These are phyloP conservation scores for Gibbula magus DNA, from an alignment of 2,888 invertebrate genomes.

Conservation along the genomic window DNA sequence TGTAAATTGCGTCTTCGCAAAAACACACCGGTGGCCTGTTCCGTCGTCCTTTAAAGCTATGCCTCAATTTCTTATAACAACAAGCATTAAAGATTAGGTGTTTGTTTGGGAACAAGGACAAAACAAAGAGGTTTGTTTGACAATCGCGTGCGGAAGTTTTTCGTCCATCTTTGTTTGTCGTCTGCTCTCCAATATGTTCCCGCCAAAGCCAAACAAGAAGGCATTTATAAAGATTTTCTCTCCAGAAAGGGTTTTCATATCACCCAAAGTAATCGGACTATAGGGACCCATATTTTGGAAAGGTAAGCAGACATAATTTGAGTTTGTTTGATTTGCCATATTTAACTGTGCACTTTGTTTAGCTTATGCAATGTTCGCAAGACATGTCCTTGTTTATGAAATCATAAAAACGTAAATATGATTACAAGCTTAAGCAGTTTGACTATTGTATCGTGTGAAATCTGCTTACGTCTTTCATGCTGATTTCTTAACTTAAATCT, in stretches of 20 bases:
- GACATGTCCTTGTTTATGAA: too few species aligned
- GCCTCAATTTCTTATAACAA: conserved; percentile 16
- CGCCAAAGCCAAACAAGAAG: conserved; percentile 10
- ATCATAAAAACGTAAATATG: too few species aligned
- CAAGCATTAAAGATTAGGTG: not conserved
- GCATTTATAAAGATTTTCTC: conserved; percentile 16
- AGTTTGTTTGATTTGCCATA: too few species aligned
- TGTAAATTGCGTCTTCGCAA: not conserved
- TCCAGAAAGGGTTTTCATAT: not conserved
- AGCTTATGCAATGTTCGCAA: too few species aligned
- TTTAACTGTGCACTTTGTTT: too few species aligned
- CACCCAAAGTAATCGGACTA: not conserved
- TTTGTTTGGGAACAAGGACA: not conserved
- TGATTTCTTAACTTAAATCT: too few species aligned
- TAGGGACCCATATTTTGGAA: not conserved
- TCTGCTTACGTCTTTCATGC: too few species aligned
- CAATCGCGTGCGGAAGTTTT: conserved; percentile 2
- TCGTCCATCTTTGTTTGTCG: not conserved
- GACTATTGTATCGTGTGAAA: too few species aligned
- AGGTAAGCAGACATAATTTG: too few species aligned
- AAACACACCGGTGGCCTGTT: not conserved
- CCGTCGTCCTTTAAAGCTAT: not conserved
- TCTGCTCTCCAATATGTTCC: not conserved
- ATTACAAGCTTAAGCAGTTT: too few species aligned
- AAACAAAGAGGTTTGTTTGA: conserved; percentile 10